Evolutionary conservation across 2,797 vertebrate genomes (phyloP).

Genomic region (Coilia nasus): DNA sequence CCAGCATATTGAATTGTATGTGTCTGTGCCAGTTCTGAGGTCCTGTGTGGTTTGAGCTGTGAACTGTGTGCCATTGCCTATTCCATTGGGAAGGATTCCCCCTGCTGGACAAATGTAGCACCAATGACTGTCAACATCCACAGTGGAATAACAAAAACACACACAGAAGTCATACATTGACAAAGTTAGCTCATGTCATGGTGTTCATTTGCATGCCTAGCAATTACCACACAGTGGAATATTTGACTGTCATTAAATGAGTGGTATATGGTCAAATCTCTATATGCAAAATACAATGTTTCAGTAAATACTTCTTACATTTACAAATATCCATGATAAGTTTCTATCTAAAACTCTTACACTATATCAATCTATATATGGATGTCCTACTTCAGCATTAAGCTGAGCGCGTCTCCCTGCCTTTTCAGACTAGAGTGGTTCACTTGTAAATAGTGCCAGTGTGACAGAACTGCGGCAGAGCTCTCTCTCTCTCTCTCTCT

Average conservation of each 20-base stretch:
- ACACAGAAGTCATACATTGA: background rate
- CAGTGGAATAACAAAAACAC: background rate
- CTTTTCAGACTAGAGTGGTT: conserved; percentile 4
- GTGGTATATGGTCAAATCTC: background rate
- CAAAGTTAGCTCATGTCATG: background rate
- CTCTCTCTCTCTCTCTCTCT: background rate
- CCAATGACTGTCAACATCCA: conserved; percentile 17
- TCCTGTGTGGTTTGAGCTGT: background rate
- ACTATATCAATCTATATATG: conserved; percentile 6
- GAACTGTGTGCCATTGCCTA: conserved; percentile 30
- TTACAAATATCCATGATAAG: background rate
- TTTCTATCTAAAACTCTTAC: background rate
- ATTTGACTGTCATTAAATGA: background rate
- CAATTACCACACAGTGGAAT: too few relatives aligned
- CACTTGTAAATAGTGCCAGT: conserved; percentile 19
- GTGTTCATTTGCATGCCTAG: too few relatives aligned
- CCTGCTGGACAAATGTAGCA: conserved; percentile 60
- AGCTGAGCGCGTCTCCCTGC: background rate
- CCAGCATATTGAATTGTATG: background rate
- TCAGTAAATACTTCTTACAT: background rate
- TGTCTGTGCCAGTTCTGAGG: background rate
- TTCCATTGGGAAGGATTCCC: conserved; percentile 68
- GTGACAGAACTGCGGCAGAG: background rate
- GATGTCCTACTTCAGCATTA: conserved; percentile 10
- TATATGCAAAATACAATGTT: background rate